Percentiles rank a stretch among this genome's conserved stretches.
Conservation (phyloP, 2,797 vertebrate genomes). For the Silurus lanzhouensis region DNA sequence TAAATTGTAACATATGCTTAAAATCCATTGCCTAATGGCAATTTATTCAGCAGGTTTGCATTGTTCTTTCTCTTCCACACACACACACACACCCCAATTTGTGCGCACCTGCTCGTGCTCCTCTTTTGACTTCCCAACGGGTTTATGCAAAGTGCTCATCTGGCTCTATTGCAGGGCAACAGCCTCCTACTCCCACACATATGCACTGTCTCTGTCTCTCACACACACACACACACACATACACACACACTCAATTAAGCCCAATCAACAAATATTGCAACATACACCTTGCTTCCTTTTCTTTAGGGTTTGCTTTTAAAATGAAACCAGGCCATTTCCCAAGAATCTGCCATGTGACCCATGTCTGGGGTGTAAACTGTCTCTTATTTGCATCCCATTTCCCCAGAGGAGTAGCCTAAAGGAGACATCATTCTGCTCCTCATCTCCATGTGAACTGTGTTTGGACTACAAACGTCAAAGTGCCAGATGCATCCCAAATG, state of each 20-base stretch:
- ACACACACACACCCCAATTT: slow-evolving; percentile 18
- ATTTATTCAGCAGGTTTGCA: slow-evolving; percentile 22
- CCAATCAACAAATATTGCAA: slow-evolving; percentile 8
- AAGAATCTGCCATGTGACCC: not conserved
- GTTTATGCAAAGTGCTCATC: slow-evolving; percentile 66
- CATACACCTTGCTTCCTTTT: not conserved
- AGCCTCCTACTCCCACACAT: slow-evolving; percentile 24
- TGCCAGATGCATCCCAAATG: slow-evolving; percentile 69
- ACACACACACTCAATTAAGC: not conserved
- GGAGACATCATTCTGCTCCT: slow-evolving; percentile 50
- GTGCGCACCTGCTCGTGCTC: slow-evolving; percentile 54
- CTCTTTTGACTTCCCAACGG: slow-evolving; percentile 59
- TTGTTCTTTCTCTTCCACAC: slow-evolving; percentile 14
- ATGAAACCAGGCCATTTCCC: slow-evolving; percentile 1
- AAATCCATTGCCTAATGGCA: not conserved
- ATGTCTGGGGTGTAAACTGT: slow-evolving; percentile 60
- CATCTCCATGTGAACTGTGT: slow-evolving; percentile 75
- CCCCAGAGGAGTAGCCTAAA: slow-evolving; percentile 47
- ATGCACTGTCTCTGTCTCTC: not conserved
- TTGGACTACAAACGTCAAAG: slow-evolving; percentile 64
- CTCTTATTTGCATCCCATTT: slow-evolving; percentile 74
- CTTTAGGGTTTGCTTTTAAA: not conserved
- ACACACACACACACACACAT: not conserved
- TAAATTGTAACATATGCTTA: not conserved
- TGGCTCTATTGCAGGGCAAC: slow-evolving; percentile 11